Evolutionary conservation across 2,113 vertebrate species (phyloP).

Genomic region (Sciurus niger): DNA sequence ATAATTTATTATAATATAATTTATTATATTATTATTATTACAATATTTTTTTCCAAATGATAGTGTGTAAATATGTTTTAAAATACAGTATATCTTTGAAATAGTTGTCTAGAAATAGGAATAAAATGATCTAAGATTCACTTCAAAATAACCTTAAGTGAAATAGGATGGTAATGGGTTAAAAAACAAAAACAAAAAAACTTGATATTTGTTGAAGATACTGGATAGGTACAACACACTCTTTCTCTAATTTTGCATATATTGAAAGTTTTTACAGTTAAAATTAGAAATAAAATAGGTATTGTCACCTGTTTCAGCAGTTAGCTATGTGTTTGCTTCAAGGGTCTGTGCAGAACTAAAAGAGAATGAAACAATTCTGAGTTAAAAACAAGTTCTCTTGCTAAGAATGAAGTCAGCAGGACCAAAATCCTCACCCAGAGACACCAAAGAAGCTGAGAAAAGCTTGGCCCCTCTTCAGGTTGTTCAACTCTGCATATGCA

Average conservation of each 20-base stretch:
- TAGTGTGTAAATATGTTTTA: neutral
- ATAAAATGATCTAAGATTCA: neutral
- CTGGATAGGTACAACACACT: neutral
- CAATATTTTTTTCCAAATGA: neutral
- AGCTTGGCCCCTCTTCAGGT: no score
- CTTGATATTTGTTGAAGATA: neutral
- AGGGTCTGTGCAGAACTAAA: neutral
- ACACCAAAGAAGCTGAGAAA: no score
- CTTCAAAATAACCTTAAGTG: neutral
- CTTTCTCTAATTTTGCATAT: neutral
- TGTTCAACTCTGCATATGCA: no score
- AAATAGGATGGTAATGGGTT: neutral
- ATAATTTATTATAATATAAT: neutral
- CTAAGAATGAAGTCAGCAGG: no score
- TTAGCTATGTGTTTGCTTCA: neutral
- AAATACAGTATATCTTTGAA: neutral
- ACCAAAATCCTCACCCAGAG: no score
- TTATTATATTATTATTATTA: neutral
- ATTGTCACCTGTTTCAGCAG: neutral
- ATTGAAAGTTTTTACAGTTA: neutral
- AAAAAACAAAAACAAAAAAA: neutral
- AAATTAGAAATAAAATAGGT: neutral
- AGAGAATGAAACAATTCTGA: no score
- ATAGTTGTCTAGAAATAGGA: neutral
- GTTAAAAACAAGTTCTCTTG: no score